phyloP scores from a whole-genome alignment of 2,888 invertebrate species.

The Ectobius pallidus region DNA sequence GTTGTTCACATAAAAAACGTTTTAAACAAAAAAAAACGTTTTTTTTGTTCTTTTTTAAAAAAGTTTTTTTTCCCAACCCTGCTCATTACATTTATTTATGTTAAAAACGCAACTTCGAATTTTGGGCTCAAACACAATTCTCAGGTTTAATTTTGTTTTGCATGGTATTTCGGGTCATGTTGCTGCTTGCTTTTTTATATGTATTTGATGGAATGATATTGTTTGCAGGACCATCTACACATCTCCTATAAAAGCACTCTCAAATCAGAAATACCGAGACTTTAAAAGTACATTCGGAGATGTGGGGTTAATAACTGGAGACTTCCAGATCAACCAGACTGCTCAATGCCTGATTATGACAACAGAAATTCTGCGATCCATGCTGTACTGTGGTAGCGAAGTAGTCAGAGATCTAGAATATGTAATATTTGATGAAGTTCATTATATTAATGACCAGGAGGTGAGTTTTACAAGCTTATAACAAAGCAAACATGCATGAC shows the following conservation, averaged over 20 bases:
- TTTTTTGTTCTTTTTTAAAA: no score
- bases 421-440: constrained; percentile 99
- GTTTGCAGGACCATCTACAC: constrained; percentile 85
- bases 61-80: no score
- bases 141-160: no score
- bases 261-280: constrained; percentile 98
- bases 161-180: background rate
- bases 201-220: no score
- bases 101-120: no score
- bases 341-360: constrained; percentile 99
- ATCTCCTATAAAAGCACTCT: constrained; percentile 97
- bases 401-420: constrained; percentile 95
- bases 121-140: no score
- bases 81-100: no score
- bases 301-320: constrained; percentile 93
- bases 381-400: constrained; percentile 94
- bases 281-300: constrained; percentile 92
- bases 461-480: constrained; percentile 60
- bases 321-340: constrained; percentile 92
- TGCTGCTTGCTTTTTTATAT: no score
- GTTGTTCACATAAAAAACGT: no score
- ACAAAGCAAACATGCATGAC: background rate
- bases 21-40: no score
- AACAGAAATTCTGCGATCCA: constrained; percentile 95
- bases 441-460: constrained; percentile 97